Evolutionary conservation across 1,140 invertebrate genomes (phyloP).

Genomic region (Cataglyphis hispanica): DNA sequence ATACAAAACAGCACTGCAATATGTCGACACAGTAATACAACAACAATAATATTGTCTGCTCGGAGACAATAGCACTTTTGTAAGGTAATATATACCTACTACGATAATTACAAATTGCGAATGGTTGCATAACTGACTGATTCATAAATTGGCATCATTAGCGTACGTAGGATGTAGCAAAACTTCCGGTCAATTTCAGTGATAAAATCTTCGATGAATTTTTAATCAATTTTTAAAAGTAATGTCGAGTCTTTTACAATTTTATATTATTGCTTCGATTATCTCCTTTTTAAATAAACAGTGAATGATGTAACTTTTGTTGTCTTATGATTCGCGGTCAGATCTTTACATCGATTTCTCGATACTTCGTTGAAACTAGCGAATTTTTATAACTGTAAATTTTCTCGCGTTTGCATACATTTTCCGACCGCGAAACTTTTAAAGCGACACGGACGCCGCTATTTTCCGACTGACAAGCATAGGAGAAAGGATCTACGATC

Average conservation of each 20-base stretch:
- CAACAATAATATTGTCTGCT: neutral
- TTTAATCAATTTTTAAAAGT: neutral
- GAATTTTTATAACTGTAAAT: neutral
- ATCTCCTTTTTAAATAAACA: neutral
- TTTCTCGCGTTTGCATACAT: neutral
- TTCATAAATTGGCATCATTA: neutral
- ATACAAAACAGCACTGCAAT: neutral
- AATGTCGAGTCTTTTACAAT: neutral
- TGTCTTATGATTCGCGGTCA: neutral
- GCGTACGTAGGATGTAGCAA: neutral
- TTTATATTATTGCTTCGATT: neutral
- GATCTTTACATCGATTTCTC: neutral
- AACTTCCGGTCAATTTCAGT: neutral
- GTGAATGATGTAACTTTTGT: neutral
- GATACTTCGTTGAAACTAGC: neutral
- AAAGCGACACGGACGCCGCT: constrained; percentile 24
- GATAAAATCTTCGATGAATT: neutral
- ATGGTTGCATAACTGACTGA: constrained; percentile 18
- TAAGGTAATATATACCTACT: neutral
- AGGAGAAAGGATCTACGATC: constrained; percentile 47
- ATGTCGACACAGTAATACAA: neutral
- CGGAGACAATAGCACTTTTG: constrained; percentile 24
- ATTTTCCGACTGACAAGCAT: constrained; percentile 44
- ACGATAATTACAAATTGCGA: constrained; percentile 37
- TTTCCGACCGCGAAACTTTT: constrained; percentile 20